Evolutionary conservation across 2,797 vertebrate genomes (phyloP), one percentile per base, ranked within the genome.

Genomic region (Otus scops): DNA sequence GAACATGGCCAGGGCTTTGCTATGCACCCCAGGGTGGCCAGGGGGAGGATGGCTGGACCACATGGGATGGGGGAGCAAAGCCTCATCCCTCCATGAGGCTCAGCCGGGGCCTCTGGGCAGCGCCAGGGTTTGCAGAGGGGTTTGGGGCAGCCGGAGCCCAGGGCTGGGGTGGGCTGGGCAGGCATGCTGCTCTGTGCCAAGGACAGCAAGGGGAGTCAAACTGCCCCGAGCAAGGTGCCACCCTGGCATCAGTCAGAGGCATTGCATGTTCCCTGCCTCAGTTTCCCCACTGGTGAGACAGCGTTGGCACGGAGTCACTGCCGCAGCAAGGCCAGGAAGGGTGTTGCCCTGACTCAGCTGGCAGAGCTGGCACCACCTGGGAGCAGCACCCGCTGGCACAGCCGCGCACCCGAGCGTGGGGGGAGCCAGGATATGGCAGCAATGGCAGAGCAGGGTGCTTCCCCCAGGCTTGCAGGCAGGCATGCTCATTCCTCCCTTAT

Each of bases 251-350:
- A 20, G 1, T 34, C 88, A 75, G 48, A 24, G 32, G 61, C 3
- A 0, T 18, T 5, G 3, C 79, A 50, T 0, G 1, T 43, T 54
- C 48, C 50, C 11, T 82, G 81, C 75, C 95, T 95, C 92, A 53
- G 77, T 87, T 88, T 96, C 89, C 77, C 84, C 5, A 5, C 47
- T 3, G 45, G 41, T 28, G 50, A 85, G 50, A 17, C 2, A 1
- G 26, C 0, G 0, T 1, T 30, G 34, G 71, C 59, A 41, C 6
- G 0, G n/a, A 36, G 13, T 12, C 10, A 3, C 54, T 1, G 41
- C 41, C 16, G 41, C 41, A 27, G 51, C 27, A 16, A 36, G n/a
- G 45, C 30, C 2, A 5, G 68, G 64, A n/a, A 74, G 51, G 81
- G 88, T 11, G 45, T 3, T 78, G 75, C 34, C 63, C 71, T 89